Conservation (phyloP, 35 echinoderm and acorn worm genomes). For the Apostichopus parvimensis region DNA sequence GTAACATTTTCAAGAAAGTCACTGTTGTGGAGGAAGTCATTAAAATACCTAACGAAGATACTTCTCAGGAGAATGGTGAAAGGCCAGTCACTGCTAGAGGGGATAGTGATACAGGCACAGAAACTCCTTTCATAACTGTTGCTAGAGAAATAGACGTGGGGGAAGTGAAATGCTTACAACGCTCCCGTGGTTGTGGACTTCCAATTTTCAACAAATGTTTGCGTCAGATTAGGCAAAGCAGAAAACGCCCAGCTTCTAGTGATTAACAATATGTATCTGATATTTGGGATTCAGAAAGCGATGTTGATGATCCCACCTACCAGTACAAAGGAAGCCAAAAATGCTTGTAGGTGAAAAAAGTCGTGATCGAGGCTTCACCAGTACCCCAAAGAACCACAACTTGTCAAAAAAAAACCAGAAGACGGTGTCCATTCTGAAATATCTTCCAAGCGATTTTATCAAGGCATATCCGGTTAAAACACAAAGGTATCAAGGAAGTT, state of each 20-base stretch:
- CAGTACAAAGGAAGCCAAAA: not conserved
- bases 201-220: too few species aligned
- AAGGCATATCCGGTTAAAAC: conserved; percentile 15
- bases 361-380: not conserved
- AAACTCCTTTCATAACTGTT: too few species aligned
- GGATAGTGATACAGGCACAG: not conserved
- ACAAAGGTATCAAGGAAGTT: conserved; percentile 21
- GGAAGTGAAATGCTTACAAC: too few species aligned
- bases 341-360: not conserved
- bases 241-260: not conserved
- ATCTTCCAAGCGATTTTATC: conserved; percentile 7
- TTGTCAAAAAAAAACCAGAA: not conserved
- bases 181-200: too few species aligned
- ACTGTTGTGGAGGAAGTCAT: too few species aligned
- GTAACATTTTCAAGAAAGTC: too few species aligned
- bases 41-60: too few species aligned
- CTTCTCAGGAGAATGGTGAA: not conserved
- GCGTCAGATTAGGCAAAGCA: not conserved
- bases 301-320: not conserved
- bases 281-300: conserved; percentile 11
- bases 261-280: not conserved
- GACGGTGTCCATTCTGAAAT: conserved; percentile 20
- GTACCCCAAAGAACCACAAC: not conserved
- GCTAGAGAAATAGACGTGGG: too few species aligned
- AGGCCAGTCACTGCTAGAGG: not conserved